phyloP scores from a whole-genome alignment of 2,113 vertebrate species.

The Takifugu bimaculatus region DNA sequence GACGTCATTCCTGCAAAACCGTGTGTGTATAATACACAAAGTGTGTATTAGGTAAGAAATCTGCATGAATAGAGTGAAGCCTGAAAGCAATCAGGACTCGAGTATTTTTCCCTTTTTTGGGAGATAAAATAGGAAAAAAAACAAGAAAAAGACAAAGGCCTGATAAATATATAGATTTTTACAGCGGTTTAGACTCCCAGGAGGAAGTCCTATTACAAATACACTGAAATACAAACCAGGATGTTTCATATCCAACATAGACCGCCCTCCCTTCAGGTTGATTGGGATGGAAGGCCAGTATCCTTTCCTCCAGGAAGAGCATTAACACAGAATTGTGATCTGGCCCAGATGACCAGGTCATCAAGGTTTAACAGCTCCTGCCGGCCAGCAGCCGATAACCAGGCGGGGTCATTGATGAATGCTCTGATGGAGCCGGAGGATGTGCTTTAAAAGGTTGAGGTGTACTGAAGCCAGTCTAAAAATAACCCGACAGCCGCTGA shows the following conservation, averaged over 20 bases:
- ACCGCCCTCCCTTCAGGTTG: neutral
- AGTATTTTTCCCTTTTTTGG: too few species aligned
- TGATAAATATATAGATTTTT: too few species aligned
- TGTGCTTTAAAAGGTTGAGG: slow-evolving; percentile 62
- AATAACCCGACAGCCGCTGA: slow-evolving; percentile 58
- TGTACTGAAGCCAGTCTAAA: slow-evolving; percentile 59
- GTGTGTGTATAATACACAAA: too few species aligned
- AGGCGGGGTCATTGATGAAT: slow-evolving; percentile 45
- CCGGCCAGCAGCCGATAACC: neutral
- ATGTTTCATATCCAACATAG: neutral
- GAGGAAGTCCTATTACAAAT: neutral
- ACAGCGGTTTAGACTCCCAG: too few species aligned
- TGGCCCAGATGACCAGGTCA: slow-evolving; percentile 35
- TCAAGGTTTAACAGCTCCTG: slow-evolving; percentile 43
- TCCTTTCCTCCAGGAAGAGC: slow-evolving; percentile 26
- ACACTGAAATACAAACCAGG: neutral
- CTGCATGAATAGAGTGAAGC: too few species aligned
- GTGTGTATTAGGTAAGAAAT: too few species aligned
- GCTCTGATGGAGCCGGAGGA: slow-evolving; percentile 42
- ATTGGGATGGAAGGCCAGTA: neutral
- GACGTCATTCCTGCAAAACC: slow-evolving; percentile 5
- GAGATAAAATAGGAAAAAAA: too few species aligned
- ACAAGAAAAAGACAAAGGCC: too few species aligned
- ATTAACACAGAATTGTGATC: slow-evolving; percentile 35
- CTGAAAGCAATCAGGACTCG: too few species aligned